phyloP scores from a whole-genome alignment of 2,113 vertebrate genomes.

The Atherinomorus stipes region DNA sequence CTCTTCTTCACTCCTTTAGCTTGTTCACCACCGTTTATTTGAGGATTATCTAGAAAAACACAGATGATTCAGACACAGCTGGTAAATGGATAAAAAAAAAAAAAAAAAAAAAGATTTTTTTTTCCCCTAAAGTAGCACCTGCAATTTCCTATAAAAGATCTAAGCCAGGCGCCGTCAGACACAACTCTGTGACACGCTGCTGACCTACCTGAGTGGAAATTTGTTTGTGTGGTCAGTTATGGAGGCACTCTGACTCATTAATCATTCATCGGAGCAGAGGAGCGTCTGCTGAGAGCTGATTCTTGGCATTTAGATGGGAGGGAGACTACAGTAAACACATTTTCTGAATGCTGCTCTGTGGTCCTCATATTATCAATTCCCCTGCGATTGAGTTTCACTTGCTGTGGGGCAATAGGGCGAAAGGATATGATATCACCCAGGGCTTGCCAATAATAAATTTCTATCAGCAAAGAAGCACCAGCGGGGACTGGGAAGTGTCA shows the following conservation, averaged over 20 bases:
- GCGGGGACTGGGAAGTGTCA: constrained; percentile 46
- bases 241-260: constrained; percentile 62
- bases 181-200: constrained; percentile 14
- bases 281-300: constrained; percentile 54
- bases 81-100: too few species aligned
- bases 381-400: constrained; percentile 59
- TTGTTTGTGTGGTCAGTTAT: constrained; percentile 54
- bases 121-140: too few species aligned
- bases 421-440: constrained; percentile 51
- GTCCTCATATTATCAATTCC: constrained; percentile 64
- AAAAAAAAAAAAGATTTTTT: too few species aligned
- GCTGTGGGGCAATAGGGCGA: constrained; percentile 51
- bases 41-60: neutral
- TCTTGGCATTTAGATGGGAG: constrained; percentile 57
- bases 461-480: constrained; percentile 46
- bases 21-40: neutral
- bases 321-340: constrained; percentile 68
- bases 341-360: constrained; percentile 52
- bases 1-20: neutral
- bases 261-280: constrained; percentile 66
- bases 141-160: neutral
- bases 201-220: constrained; percentile 49
- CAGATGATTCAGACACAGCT: too few species aligned
- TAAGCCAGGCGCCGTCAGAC: neutral
- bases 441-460: constrained; percentile 67